Percentiles rank a stretch among this genome's conserved stretches.
Conservation (phyloP, 35 echinoderm and acorn worm genomes). For the Eucidaris tribuloides region DNA sequence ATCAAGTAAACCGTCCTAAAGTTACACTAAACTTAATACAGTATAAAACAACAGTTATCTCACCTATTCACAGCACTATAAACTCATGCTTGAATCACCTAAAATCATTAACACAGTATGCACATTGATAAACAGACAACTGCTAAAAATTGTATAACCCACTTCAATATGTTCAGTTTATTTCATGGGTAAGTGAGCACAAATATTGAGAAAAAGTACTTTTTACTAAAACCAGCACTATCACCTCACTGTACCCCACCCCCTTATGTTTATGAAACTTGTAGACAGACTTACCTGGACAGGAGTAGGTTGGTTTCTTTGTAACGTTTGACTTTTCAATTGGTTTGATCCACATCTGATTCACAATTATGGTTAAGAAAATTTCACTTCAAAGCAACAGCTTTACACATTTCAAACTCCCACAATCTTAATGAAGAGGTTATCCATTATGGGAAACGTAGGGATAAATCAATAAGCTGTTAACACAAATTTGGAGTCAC, state of each 20-base stretch:
- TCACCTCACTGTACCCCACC: neutral
- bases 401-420: neutral
- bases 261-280: neutral
- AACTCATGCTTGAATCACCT: too few relatives aligned
- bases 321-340: constrained; percentile 44
- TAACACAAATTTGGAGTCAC: too few relatives aligned
- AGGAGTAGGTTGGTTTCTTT: constrained; percentile 51
- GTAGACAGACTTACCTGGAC: constrained; percentile 61
- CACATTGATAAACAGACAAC: neutral
- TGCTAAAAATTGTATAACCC: neutral
- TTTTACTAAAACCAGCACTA: neutral
- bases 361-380: constrained; percentile 9
- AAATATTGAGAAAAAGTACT: neutral
- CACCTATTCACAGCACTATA: too few relatives aligned
- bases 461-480: too few relatives aligned
- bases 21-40: too few relatives aligned
- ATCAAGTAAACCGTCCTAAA: too few relatives aligned
- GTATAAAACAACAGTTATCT: too few relatives aligned
- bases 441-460: too few relatives aligned
- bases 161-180: neutral
- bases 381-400: neutral
- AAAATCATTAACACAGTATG: neutral
- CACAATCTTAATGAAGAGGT: neutral
- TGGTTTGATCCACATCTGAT: constrained; percentile 84
- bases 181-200: neutral